Conservation (phyloP, 2,888 invertebrate species). For the Germaria angustata region DNA sequence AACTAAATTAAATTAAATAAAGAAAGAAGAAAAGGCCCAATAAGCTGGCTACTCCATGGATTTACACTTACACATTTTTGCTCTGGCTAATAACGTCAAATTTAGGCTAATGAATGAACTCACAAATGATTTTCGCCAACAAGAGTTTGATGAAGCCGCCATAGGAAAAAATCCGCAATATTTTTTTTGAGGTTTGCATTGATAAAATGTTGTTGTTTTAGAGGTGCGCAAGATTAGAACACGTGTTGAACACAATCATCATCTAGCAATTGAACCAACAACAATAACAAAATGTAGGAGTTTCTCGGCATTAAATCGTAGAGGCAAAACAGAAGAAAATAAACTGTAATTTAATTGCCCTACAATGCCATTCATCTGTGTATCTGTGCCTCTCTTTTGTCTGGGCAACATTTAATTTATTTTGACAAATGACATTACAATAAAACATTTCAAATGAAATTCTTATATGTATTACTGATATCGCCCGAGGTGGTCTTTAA, state of each 20-base stretch:
- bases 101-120: conserved; percentile 66
- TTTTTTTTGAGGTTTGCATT: conserved; percentile 69
- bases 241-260: conserved; percentile 77
- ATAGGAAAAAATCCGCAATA: background rate
- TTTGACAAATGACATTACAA: conserved; percentile 79
- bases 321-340: conserved; percentile 30
- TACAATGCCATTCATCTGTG: conserved; percentile 5
- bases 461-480: background rate
- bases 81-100: conserved; percentile 56
- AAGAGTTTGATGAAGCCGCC: conserved; percentile 76
- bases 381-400: conserved; percentile 53
- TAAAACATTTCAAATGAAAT: conserved; percentile 61
- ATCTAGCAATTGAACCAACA: conserved; percentile 43
- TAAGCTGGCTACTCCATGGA: conserved; percentile 28
- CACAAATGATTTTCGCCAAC: conserved; percentile 68
- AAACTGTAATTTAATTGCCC: conserved; percentile 58
- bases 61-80: conserved; percentile 13
- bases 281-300: conserved; percentile 45
- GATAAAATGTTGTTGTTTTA: conserved; percentile 76
- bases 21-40: conserved; percentile 1
- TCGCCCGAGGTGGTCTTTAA: conserved; percentile 58
- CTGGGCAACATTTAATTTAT: conserved; percentile 70
- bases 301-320: conserved; percentile 53
- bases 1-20: too few species aligned
- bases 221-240: conserved; percentile 74